Conservation (phyloP, 2,113 vertebrate species). For the Cardinalis cardinalis region DNA sequence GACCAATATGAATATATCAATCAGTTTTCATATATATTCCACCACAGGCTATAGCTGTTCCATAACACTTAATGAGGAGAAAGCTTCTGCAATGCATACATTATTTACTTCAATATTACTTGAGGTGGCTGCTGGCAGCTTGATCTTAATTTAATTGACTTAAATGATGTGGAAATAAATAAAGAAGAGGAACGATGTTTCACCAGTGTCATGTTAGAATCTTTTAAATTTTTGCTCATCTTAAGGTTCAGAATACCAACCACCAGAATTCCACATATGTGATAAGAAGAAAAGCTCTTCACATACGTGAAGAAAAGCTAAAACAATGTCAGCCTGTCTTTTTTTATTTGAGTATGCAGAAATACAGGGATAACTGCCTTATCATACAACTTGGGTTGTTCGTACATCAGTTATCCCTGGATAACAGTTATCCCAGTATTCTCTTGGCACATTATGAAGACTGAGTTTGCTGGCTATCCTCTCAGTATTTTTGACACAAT, state of each 20-base stretch:
- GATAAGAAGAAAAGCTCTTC: not conserved
- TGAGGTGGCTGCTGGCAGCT: slow-evolving; percentile 19
- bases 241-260: not conserved
- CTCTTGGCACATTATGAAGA: not conserved
- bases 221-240: not conserved
- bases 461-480: not conserved
- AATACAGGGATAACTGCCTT: not conserved
- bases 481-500: not conserved
- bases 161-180: not conserved
- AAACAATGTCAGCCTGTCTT: not conserved
- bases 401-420: not conserved
- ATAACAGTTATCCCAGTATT: not conserved
- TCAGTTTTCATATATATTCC: slow-evolving; percentile 16
- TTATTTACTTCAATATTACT: slow-evolving; percentile 42
- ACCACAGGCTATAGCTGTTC: slow-evolving; percentile 17
- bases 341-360: not conserved
- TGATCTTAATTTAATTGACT: slow-evolving; percentile 32
- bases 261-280: not conserved
- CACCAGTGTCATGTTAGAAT: not conserved
- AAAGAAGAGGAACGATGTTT: not conserved
- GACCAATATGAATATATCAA: not conserved
- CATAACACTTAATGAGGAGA: slow-evolving; percentile 7
- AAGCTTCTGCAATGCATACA: slow-evolving; percentile 33
- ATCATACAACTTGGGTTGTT: not conserved
- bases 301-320: not conserved